Percentiles rank a stretch among this genome's conserved stretches.
Evolutionary conservation across 2,113 vertebrate species (phyloP).

Genomic region (Rousettus leschenaultii): DNA sequence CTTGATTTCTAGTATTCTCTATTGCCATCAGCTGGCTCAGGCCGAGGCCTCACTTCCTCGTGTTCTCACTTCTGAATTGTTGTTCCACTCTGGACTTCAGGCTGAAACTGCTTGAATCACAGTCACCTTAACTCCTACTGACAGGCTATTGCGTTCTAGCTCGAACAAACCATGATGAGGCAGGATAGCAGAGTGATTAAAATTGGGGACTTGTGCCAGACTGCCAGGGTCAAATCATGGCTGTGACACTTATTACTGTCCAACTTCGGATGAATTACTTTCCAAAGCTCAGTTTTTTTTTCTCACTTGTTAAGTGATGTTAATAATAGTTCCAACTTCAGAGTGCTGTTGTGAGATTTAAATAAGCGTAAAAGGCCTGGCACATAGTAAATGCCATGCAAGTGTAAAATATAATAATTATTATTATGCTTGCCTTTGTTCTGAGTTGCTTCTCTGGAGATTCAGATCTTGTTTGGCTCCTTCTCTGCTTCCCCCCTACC

Average conservation of each 20-base stretch:
- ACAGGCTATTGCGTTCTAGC: not conserved
- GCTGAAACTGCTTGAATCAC: not conserved
- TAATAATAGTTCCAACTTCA: constrained; percentile 15
- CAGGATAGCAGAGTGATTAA: not conserved
- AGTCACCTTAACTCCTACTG: not conserved
- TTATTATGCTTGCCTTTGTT: constrained; percentile 45
- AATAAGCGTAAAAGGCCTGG: constrained; percentile 19
- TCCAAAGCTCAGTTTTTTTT: not conserved
- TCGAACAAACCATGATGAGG: not conserved
- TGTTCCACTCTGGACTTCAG: not conserved
- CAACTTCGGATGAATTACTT: not conserved
- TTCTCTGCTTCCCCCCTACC: not conserved
- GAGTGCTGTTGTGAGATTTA: constrained; percentile 15
- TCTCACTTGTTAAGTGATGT: constrained; percentile 35
- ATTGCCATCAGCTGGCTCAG: not conserved
- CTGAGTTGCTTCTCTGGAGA: constrained; percentile 37
- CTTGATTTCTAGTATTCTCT: not conserved
- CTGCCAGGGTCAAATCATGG: not conserved
- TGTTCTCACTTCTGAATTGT: not conserved
- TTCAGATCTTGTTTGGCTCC: not conserved
- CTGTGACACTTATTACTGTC: not conserved
- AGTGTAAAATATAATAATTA: constrained; percentile 38
- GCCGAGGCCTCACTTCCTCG: not conserved
- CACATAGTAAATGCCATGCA: constrained; percentile 9
- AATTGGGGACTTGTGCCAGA: not conserved